Evolutionary conservation across 2,113 vertebrate species (phyloP), one percentile per base, ranked within the genome.

Genomic region (Protobothrops mucrosquamatus): DNA sequence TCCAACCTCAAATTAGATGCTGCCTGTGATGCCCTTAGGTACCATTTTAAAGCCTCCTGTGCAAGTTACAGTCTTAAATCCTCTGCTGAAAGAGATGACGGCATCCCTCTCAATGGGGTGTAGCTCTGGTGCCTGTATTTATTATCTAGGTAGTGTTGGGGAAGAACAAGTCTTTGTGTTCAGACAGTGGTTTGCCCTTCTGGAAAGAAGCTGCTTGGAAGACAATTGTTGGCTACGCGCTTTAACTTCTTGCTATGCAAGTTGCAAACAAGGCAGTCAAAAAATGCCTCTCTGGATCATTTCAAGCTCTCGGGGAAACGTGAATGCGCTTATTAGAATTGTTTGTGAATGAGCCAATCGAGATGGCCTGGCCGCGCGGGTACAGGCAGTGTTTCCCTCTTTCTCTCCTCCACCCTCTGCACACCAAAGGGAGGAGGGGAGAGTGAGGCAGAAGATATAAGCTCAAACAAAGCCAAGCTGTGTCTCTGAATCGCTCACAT

Each of bases 391-490:
- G 91, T 69, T 46, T 64, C 69, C 22, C n/a, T 34, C 14, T 57
- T 93, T 94, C 95, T 94, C 94, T 95, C 52, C 95, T 96, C 96
- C 94, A 94, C 74, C 74, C 74, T 81, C 74, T 34, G 18, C 74
- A 43, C 34, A 81, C 14, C 12, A 87, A 93, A 89, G 94, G 96
- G 96, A 96, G 97, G 96, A 96, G 96, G 97, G 94, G 96, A 95
- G 95, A 93, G 93, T 86, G 93, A 96, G 95, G 95, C 91, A 61
- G 93, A 90, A 96, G 96, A 97, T 97, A 97, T 96, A 97, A 97
- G 95, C 96, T 95, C 96, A 96, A 95, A 97, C 96, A 96, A 96
- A 97, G 97, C 97, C 93, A 95, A 94, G 95, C 96, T 96, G 94
- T 96, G 95, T 92, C 95, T 92, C 93, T 96, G 96, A 96, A 95